Evolutionary conservation across 2,888 invertebrate species (phyloP), one percentile per base, ranked within the genome.

Genomic region (Neria commutata): DNA sequence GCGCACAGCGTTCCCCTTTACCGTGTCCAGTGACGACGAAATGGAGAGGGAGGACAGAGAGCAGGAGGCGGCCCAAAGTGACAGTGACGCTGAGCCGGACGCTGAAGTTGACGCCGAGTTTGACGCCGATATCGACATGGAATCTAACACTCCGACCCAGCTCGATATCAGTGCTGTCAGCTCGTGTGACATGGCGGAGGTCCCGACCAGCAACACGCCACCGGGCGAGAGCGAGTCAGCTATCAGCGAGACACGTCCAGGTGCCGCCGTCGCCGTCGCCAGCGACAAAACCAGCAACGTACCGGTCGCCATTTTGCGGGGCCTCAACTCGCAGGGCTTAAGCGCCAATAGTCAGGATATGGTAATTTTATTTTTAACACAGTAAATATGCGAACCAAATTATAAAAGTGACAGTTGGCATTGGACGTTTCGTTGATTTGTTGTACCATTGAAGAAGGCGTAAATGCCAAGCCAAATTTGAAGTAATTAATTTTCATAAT

Each of bases 301-400:
- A 60, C 69, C 63, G 24, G 56, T 66, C 16, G 65, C 67, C 19
- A 56, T 67, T 46, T 60, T 68, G 49, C 63, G 64, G 24, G 61
- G 60, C 47, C 52, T 61, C 33, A 53, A 58, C 21, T 17, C 61
- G 4, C 59, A 54, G 8, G 56, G 52, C 21, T 40, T 48, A 17
- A 59, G 60, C 17, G 42, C 17, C 25, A 51, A 52, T 24, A 49
- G 47, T 55, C 64, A 64, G 26, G 69, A 69, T 51, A 64, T 68
- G 64, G 52, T 68, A 47, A 67, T 67, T 58, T 56, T 69, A 60
- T 67, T 70, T 54, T 61, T 69, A 50, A 64, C 65, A 19, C 59
- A 67, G 53, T 69, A 67, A 63, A 24, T 21, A 10, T n/a, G 8
- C 19, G 23, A 45, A 45, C 16, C 16, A 11, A 40, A 40, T n/a